These are phyloP conservation scores for Sebastes reedi DNA, from an alignment of 2,797 vertebrate species.

Conservation along the genomic window DNA sequence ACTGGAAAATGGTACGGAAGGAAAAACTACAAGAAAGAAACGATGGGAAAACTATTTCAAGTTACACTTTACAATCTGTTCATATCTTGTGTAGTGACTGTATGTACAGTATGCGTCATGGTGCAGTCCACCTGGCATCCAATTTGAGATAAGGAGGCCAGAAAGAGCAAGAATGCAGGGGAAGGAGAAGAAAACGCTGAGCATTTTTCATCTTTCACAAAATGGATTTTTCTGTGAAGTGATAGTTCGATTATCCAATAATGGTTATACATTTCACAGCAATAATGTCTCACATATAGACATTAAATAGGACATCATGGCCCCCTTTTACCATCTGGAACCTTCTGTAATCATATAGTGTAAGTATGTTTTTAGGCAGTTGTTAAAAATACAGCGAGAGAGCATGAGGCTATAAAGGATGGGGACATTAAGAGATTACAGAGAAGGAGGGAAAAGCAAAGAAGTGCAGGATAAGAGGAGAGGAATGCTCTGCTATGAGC, in stretches of 20 bases:
- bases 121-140: not conserved
- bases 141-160: slow-evolving; percentile 22
- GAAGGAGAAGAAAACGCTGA: not conserved
- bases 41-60: not conserved
- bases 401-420: not conserved
- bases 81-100: not conserved
- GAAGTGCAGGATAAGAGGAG: not conserved
- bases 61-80: not conserved
- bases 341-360: not conserved
- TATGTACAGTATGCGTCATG: not conserved
- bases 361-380: not conserved
- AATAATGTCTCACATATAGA: not conserved
- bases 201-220: not conserved
- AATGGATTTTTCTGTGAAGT: slow-evolving; percentile 7
- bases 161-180: not conserved
- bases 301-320: not conserved
- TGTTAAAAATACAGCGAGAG: not conserved
- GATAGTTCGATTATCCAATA: not conserved
- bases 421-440: slow-evolving; percentile 13
- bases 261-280: not conserved
- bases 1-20: not conserved
- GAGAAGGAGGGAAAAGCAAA: not conserved
- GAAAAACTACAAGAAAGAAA: not conserved
- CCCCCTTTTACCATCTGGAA: not conserved
- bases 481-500: not conserved